Evolutionary conservation across 2,888 invertebrate species (phyloP), one percentile per base, ranked within the genome.

Genomic region (Plagiodera versicolora): DNA sequence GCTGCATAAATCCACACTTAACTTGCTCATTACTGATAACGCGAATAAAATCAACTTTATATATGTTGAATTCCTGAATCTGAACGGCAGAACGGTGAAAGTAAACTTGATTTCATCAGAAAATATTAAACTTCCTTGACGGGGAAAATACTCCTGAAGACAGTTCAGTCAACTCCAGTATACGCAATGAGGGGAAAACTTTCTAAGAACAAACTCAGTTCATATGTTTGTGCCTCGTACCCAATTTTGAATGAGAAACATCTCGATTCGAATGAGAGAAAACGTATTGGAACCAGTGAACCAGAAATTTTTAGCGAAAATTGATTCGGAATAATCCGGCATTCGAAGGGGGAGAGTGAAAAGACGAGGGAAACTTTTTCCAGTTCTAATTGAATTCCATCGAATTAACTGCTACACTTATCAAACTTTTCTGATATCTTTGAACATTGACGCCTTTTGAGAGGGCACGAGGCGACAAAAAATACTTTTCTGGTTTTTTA

Each of bases 351-450:
- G 46, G 51, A n/a, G n/a, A 56, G 53, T 44, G 56, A 58, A 51
- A 60, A 47, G 65, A 62, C 58, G 60, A 39, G 46, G 55, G 57
- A 64, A 54, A 58, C 51, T 61, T 61, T 55, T 64, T 47, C 56
- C 46, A 54, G 39, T 61, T 59, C 57, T 58, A 58, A 63, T 65
- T 65, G 59, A 61, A 59, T 62, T 62, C 58, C 30, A 46, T 39
- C 51, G 57, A 51, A 65, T 65, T 65, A 65, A 63, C 65, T 60
- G 56, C 63, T 47, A 56, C 58, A 65, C 59, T 65, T 63, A 60
- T 60, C 60, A 59, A 63, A 65, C 58, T 60, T 65, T 61, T 64
- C 55, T 58, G 48, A 17, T 30, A 59, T 56, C 57, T 63, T 58
- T 52, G 55, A 56, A 58, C 56, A 59, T 50, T 35, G 60, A 46